These are phyloP conservation scores for Drosophila albomicans DNA, from an alignment of 1,140 invertebrate species.

Conservation along the genomic window DNA sequence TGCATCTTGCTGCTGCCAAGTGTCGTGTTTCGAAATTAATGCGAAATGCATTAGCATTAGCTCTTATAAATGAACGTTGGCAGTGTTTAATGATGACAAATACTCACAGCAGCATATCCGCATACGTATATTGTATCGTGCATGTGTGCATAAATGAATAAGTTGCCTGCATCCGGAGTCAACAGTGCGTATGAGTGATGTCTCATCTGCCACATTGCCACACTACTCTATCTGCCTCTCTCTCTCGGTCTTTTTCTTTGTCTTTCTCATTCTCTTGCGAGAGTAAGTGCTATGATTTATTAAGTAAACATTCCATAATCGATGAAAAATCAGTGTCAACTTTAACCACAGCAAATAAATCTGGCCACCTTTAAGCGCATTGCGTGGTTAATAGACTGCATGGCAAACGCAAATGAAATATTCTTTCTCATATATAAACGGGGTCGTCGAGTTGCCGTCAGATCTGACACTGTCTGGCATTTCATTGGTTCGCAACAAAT, in stretches of 20 bases:
- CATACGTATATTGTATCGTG: not conserved
- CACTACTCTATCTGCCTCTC: conserved; percentile 18
- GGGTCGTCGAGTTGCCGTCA: conserved; percentile 53
- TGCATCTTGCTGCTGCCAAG: conserved; percentile 61
- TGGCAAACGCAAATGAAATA: conserved; percentile 52
- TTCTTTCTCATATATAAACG: conserved; percentile 29
- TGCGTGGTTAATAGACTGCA: conserved; percentile 64
- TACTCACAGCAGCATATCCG: not conserved
- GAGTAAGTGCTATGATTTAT: conserved; percentile 55
- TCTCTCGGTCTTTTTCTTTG: not conserved
- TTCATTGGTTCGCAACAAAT: conserved; percentile 73
- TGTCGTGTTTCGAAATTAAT: conserved; percentile 65
- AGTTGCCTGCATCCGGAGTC: conserved; percentile 28
- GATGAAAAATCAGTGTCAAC: conserved; percentile 54
- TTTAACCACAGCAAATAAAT: conserved; percentile 56
- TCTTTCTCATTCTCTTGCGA: conserved; percentile 2
- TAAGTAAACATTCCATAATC: conserved; percentile 38
- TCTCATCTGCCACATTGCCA: conserved; percentile 6
- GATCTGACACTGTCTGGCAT: conserved; percentile 62
- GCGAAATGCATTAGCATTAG: conserved; percentile 76
- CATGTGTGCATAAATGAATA: conserved; percentile 12
- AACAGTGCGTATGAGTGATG: conserved; percentile 53
- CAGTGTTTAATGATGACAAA: conserved; percentile 40
- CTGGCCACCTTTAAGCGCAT: conserved; percentile 67
- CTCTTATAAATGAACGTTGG: conserved; percentile 48